Evolutionary conservation across 2,113 vertebrate species (phyloP).

Genomic region (Thermophis baileyi): DNA sequence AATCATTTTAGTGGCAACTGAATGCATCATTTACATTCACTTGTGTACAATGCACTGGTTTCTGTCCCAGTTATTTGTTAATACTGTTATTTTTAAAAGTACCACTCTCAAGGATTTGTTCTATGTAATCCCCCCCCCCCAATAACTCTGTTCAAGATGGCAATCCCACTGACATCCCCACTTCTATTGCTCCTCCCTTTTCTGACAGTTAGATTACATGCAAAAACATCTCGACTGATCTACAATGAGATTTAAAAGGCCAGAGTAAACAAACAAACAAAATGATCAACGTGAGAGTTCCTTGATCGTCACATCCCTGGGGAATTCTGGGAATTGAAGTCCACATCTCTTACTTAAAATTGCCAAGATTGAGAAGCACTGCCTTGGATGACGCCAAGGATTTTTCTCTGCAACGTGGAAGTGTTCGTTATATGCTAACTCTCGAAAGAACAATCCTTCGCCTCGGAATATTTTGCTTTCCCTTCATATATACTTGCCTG

Average conservation of each 20-base stretch:
- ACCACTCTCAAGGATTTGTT: neutral
- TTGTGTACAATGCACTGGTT: neutral
- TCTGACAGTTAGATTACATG: neutral
- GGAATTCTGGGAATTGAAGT: neutral
- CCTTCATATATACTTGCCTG: neutral
- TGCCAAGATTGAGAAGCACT: neutral
- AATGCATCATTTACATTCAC: neutral
- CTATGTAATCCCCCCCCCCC: neutral
- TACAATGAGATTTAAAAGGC: neutral
- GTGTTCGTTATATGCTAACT: neutral
- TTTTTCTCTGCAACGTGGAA: neutral
- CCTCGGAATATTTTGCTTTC: neutral
- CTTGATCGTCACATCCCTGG: neutral
- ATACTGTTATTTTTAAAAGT: neutral
- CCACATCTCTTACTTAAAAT: neutral
- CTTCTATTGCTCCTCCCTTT: neutral
- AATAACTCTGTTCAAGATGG: neutral
- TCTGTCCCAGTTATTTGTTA: neutral
- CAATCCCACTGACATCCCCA: neutral
- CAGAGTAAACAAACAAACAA: neutral
- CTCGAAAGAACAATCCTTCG: neutral
- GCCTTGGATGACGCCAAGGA: neutral
- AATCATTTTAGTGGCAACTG: neutral
- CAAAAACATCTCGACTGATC: neutral
- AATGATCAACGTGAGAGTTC: neutral